Base-by-base conservation (phyloP, 2,113 vertebrate species). In the Ictalurus furcatus region DNA sequence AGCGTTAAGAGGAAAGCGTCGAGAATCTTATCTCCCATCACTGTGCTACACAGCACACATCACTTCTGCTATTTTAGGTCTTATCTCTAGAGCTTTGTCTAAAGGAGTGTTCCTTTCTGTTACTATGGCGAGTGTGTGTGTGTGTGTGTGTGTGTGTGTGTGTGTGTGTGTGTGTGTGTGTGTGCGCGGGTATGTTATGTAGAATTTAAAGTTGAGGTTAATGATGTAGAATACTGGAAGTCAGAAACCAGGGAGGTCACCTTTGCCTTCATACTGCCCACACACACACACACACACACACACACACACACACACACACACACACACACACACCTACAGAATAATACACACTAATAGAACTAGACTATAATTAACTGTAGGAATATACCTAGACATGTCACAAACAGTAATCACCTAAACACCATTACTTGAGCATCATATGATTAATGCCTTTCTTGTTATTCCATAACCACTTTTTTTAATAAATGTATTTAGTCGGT, bases 191-290 rank as follows among this genome's bases (percentile, higher is more conserved):
- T 54, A 54, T 61, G 40, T 28, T 16, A 90, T 89, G 92, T 91
- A 94, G 94, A 93, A 95, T 94, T 95, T 95, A 95, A 94, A 95
- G 92, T 94, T 73, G 86, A 95, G 95, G 95, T 95, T 95, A 95
- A 95, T 95, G 93, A 96, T 93, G 94, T 93, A 94, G 94, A 93
- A 95, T 92, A 92, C 73, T 92, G 90, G 91, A 93, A 92, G 92
- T 93, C 93, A 94, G 93, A 94, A 94, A 92, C 90, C 94, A 96
- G 69, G 87, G 74, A 88, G 73, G 76, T 88, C 79, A 86, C 52
- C 63, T 52, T 52, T 11, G 48, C 82, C 89, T 91, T 92, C 87
- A 93, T 95, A 94, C 93, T 93, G 94, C 94, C 94, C 90, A 79
- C 76, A 12, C 58, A 44, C 17, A 61, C 44, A 44, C 9, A 25